These are phyloP conservation scores for Murina feae DNA, from an alignment of 2,113 vertebrate genomes.

Conservation along the genomic window DNA sequence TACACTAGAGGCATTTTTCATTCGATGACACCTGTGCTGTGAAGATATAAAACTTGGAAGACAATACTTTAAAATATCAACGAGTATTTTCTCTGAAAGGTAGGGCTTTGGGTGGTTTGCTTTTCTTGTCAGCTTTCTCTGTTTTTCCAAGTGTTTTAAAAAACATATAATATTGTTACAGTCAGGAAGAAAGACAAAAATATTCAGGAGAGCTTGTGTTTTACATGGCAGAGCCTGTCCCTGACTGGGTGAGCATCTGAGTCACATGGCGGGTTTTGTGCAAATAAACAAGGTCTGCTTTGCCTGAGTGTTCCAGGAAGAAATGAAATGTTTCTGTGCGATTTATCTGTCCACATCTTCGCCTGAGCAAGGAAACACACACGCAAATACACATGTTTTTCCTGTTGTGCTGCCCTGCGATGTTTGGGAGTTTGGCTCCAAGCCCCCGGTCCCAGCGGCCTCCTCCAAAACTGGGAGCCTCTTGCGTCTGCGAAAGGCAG, in stretches of 20 bases:
- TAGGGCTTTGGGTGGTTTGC: not conserved
- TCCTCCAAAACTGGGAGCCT: slow-evolving; percentile 48
- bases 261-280: not conserved
- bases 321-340: not conserved
- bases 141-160: not conserved
- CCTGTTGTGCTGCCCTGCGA: not conserved
- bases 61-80: not conserved
- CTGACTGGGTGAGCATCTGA: not conserved
- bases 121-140: not conserved
- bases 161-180: not conserved
- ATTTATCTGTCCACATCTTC: not conserved
- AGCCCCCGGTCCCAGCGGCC: slow-evolving; percentile 19
- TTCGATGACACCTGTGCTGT: not conserved
- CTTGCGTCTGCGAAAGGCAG: slow-evolving; percentile 56
- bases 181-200: not conserved
- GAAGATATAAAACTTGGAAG: not conserved
- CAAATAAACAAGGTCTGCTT: slow-evolving; percentile 26
- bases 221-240: not conserved
- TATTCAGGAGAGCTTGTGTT: not conserved
- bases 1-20: not conserved
- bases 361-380: slow-evolving; percentile 31
- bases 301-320: slow-evolving; percentile 37
- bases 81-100: not conserved
- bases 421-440: slow-evolving; percentile 48
- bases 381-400: not conserved